Conservation (phyloP, 2,113 vertebrate species). For the Zosterops japonicus region DNA sequence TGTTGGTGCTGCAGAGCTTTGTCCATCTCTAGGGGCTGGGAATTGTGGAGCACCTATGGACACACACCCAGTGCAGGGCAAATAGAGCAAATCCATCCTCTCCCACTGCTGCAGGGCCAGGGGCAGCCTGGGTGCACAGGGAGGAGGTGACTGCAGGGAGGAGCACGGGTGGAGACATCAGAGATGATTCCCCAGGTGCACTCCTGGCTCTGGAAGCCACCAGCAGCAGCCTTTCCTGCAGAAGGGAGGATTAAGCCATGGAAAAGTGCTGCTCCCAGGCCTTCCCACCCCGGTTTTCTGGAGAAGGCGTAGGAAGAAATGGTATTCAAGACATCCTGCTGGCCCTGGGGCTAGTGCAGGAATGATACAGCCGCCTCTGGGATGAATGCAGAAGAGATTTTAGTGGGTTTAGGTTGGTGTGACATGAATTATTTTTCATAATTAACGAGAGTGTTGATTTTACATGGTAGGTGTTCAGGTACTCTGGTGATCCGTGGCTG, state of each 20-base stretch:
- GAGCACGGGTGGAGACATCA: accelerated
- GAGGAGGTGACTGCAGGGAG: not conserved
- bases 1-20: not conserved
- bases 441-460: slow-evolving; percentile 58
- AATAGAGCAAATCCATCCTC: not conserved
- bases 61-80: not conserved
- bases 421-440: slow-evolving; percentile 52
- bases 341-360: not conserved
- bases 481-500: slow-evolving; percentile 44
- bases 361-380: not conserved
- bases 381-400: not conserved
- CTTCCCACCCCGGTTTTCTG: accelerated
- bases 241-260: not conserved
- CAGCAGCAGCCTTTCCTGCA: accelerated
- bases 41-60: accelerated
- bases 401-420: not conserved
- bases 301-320: not conserved
- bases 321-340: not conserved
- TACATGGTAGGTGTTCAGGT: slow-evolving; percentile 56
- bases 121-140: not conserved
- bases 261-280: not conserved
- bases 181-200: accelerated
- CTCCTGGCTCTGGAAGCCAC: not conserved
- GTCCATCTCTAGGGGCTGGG: not conserved
- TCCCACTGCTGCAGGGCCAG: accelerated